Evolutionary conservation across 2,888 invertebrate genomes (phyloP).

Genomic region (Leucophenga montana): DNA sequence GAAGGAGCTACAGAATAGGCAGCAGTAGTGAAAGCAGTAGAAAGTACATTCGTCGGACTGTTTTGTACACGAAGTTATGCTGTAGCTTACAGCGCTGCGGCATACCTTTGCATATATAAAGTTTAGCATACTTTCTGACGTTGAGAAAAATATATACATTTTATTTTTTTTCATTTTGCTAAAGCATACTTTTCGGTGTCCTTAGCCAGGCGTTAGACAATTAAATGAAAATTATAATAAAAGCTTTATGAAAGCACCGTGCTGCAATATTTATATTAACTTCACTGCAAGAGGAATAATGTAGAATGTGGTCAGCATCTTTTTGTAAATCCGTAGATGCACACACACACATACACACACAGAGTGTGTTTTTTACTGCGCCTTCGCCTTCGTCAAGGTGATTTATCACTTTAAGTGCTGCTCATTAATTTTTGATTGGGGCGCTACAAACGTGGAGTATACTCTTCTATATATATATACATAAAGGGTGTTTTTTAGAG

Average conservation of each 20-base stretch:
- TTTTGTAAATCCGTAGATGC: no score
- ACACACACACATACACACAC: no score
- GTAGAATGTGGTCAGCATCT: background rate
- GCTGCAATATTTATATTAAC: constrained; percentile 1
- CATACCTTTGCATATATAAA: constrained; percentile 30
- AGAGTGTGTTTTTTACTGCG: constrained; percentile 13
- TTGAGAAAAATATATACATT: no score
- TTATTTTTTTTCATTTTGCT: background rate
- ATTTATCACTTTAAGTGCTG: constrained; percentile 69
- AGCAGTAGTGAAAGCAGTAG: no score
- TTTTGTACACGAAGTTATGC: background rate
- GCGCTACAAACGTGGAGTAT: constrained; percentile 43
- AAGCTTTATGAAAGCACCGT: background rate
- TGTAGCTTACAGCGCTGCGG: no score
- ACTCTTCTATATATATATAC: no score
- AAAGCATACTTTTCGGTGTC: no score
- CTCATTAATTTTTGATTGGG: constrained; percentile 70
- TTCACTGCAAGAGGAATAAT: constrained; percentile 1
- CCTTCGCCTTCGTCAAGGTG: constrained; percentile 62
- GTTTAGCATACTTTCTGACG: constrained; percentile 46
- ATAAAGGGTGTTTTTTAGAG: no score
- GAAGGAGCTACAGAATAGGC: no score
- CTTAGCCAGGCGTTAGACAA: no score
- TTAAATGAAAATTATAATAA: no score
- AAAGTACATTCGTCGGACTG: no score